phyloP scores from a whole-genome alignment of 2,888 invertebrate genomes.

The Acanthoscelides obtectus region DNA sequence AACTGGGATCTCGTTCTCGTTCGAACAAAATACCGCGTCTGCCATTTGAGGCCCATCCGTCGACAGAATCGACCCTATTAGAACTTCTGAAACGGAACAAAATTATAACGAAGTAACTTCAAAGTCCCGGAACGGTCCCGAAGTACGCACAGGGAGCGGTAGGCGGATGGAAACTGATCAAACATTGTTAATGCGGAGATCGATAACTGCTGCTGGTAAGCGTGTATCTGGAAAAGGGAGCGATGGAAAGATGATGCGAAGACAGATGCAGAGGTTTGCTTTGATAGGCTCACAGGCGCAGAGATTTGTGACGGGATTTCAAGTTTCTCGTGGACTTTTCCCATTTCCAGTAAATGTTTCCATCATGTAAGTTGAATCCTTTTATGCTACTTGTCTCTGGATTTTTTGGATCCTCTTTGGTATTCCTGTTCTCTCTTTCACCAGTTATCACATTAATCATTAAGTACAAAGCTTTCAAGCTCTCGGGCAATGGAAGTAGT shows the following conservation, averaged over 20 bases:
- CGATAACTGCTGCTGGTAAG: not conserved
- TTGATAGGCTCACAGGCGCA: not conserved
- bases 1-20: not conserved
- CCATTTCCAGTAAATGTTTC: not conserved
- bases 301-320: not conserved
- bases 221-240: not conserved
- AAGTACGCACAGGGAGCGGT: not conserved
- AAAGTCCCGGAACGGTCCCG: constrained; percentile 28
- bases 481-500: no score
- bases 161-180: constrained; percentile 11
- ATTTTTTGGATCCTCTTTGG: no score
- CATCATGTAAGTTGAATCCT: not conserved
- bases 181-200: constrained; percentile 13
- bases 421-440: no score
- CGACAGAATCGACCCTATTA: not conserved
- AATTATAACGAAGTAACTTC: constrained; percentile 43
- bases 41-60: not conserved
- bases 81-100: constrained; percentile 40
- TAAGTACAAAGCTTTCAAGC: no score
- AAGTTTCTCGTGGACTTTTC: not conserved
- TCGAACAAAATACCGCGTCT: not conserved
- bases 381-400: no score
- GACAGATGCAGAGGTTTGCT: not conserved
- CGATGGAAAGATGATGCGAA: not conserved
- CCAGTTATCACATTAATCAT: no score